These are phyloP conservation scores for Metalampra italica DNA, from an alignment of 2,888 invertebrate genomes.

Conservation along the genomic window DNA sequence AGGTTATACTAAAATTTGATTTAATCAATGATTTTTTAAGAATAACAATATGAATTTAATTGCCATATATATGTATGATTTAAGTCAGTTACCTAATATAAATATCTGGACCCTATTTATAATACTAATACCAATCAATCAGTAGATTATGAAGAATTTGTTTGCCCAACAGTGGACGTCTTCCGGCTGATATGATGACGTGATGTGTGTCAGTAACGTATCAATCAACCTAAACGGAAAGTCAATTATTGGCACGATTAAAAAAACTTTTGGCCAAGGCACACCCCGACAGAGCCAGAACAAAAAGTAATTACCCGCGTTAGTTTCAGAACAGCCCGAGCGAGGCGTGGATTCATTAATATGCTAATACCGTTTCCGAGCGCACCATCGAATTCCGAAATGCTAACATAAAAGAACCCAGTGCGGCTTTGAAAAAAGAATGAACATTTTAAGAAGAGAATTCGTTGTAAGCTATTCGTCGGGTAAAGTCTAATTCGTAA, in stretches of 20 bases:
- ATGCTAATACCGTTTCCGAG: constrained; percentile 55
- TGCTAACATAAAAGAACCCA: constrained; percentile 1
- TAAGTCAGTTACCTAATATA: too few relatives aligned
- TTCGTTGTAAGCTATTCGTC: background rate
- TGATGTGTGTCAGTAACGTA: too few relatives aligned
- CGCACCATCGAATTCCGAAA: constrained; percentile 44
- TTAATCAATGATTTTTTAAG: too few relatives aligned
- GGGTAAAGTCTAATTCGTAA: too few relatives aligned
- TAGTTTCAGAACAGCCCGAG: constrained; percentile 23
- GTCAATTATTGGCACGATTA: background rate
- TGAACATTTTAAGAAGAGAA: constrained; percentile 1
- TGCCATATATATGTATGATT: too few relatives aligned
- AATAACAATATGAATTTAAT: too few relatives aligned
- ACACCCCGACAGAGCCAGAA: constrained; percentile 21
- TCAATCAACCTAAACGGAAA: background rate
- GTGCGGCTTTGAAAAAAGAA: constrained; percentile 2
- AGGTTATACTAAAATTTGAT: too few relatives aligned
- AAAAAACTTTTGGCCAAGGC: constrained; percentile 2
- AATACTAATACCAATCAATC: too few relatives aligned
- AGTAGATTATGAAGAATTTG: too few relatives aligned
- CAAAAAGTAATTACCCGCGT: constrained; percentile 42
- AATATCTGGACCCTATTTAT: too few relatives aligned
- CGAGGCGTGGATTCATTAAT: constrained; percentile 51
- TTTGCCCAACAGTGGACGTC: too few relatives aligned
- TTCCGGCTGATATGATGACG: too few relatives aligned